These are phyloP conservation scores for Melolontha melolontha DNA, from an alignment of 2,888 invertebrate genomes.

Conservation along the genomic window DNA sequence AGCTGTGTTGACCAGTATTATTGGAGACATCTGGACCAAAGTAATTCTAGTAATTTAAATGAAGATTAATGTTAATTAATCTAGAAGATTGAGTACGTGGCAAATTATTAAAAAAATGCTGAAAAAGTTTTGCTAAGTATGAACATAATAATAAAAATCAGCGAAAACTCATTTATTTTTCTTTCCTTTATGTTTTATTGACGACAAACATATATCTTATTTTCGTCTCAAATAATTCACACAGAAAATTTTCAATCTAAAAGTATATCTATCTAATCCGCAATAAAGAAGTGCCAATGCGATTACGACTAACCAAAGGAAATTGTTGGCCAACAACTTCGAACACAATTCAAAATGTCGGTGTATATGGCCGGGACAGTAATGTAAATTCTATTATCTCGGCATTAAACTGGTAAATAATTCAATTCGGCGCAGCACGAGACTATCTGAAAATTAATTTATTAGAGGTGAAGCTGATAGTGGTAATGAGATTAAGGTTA, in stretches of 20 bases:
- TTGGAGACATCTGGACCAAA: no score
- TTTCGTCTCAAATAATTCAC: neutral
- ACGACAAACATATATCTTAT: no score
- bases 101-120: no score
- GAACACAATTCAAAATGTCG: neutral
- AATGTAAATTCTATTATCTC: slow-evolving; percentile 37
- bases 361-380: slow-evolving; percentile 12
- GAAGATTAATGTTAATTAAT: no score
- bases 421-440: slow-evolving; percentile 25
- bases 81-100: no score
- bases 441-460: slow-evolving; percentile 42
- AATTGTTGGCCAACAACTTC: neutral
- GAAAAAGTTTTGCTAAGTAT: no score
- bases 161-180: no score
- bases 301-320: neutral
- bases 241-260: neutral
- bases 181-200: no score
- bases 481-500: slow-evolving; percentile 45
- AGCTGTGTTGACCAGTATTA: no score
- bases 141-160: no score
- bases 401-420: slow-evolving; percentile 28
- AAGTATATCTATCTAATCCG: neutral
- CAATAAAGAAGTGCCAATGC: neutral
- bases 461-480: slow-evolving; percentile 42
- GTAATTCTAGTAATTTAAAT: no score